Evolutionary conservation across 2,888 invertebrate genomes (phyloP), one percentile per base, ranked within the genome.

Genomic region (Lymantria dispar): DNA sequence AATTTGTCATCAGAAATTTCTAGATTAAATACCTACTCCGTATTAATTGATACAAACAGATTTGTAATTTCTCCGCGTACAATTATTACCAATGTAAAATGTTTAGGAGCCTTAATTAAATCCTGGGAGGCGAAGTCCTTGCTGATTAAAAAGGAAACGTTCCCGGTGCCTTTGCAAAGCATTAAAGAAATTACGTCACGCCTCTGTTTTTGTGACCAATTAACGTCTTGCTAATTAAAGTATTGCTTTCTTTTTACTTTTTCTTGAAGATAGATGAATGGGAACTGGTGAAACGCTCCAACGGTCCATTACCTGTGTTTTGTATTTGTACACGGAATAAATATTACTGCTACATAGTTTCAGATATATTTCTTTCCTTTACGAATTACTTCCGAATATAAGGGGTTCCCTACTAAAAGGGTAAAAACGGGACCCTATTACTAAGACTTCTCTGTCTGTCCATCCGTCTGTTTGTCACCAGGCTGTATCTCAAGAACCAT

Each of bases 61-160:
- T 78, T 77, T 72, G 75, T 72, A 70, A 63, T 71, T 74, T 77
- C 69, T 60, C 62, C 62, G 60, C 60, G 68, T 67, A 74, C 75
- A 78, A 77, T 86, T 80, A 87, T 84, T 82, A 75, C 77, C 77
- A 74, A 84, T 83, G 82, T 84, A 72, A 82, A 83, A 78, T 82
- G 78, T 83, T 83, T 80, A 74, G 75, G 65, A 63, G 68, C 70
- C 74, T 82, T 85, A 85, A 87, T 86, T 87, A 83, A 87, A 87
- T 82, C 78, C 74, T 53, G 72, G 61, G 64, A 71, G 64, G 66
- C 60, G 58, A 73, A 69, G 70, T 74, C 52, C 74, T 52, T 67
- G 60, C 72, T 76, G 77, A 79, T 82, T 80, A 78, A 84, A 81
- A 79, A 78, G 74, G 74, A 65, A 73, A 76, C 50, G 58, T 58